Percentiles rank a stretch among this genome's conserved stretches.
These are phyloP conservation scores for Lathronympha strigana DNA, from an alignment of 2,888 invertebrate species.

Conservation along the genomic window DNA sequence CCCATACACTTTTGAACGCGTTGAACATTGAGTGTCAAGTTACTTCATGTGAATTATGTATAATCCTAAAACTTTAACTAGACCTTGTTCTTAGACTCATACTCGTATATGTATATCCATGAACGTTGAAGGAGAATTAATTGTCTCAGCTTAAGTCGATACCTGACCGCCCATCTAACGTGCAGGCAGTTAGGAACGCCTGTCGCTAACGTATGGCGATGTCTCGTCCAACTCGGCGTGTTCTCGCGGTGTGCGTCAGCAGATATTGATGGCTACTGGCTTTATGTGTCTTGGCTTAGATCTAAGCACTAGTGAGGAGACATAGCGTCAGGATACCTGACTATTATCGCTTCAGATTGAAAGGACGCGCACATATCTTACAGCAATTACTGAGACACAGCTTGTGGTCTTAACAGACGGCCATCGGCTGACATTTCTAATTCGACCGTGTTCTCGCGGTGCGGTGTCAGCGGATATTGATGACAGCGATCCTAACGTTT, in stretches of 20 bases:
- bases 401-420: conserved; percentile 43
- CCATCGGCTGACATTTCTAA: conserved; percentile 56
- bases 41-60: no score
- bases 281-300: neutral
- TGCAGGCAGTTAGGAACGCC: neutral
- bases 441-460: conserved; percentile 59
- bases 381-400: neutral
- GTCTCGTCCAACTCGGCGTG: neutral
- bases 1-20: no score
- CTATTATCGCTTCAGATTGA: no score
- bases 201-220: neutral
- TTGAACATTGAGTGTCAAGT: no score
- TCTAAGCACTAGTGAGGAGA: neutral
- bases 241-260: neutral
- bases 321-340: no score
- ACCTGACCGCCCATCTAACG: neutral
- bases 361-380: no score
- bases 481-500: conserved; percentile 46
- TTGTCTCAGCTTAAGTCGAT: neutral
- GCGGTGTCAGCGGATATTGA: conserved; percentile 67
- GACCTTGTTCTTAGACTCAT: no score
- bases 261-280: neutral
- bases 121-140: neutral
- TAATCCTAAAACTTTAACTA: no score
- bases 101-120: no score